Conservation (phyloP, 1,140 invertebrate genomes). For the Megalopta genalis region DNA sequence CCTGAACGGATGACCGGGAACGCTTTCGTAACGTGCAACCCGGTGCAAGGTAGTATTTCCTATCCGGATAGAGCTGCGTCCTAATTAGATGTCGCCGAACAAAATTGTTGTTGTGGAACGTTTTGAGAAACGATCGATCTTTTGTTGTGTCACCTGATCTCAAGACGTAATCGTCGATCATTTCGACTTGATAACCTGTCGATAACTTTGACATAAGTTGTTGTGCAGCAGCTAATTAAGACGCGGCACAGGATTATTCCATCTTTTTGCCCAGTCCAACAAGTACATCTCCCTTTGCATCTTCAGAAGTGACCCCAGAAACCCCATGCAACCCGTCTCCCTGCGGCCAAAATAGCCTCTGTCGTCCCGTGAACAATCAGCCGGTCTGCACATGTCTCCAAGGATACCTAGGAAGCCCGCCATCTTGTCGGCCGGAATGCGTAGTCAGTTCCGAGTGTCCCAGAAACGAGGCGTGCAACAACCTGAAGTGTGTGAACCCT, state of each 20-base stretch:
- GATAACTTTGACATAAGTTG: too few species aligned
- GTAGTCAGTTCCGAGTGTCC: slow-evolving; percentile 84
- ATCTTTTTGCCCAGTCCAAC: not conserved
- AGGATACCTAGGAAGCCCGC: slow-evolving; percentile 85
- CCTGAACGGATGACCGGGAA: slow-evolving; percentile 84
- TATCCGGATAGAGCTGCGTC: too few species aligned
- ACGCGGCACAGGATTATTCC: too few species aligned
- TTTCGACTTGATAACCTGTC: too few species aligned
- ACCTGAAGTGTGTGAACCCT: slow-evolving; percentile 86
- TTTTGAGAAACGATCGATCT: too few species aligned
- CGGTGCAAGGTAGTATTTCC: slow-evolving; percentile 74
- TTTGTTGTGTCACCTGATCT: too few species aligned
- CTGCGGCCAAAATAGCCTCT: slow-evolving; percentile 85
- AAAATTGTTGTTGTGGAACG: too few species aligned
- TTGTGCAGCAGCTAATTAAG: too few species aligned
- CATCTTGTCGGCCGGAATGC: slow-evolving; percentile 85
- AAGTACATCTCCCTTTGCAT: not conserved
- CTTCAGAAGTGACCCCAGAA: slow-evolving; percentile 57
- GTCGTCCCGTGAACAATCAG: slow-evolving; percentile 82
- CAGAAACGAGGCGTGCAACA: slow-evolving; percentile 83
- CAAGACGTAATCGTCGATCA: too few species aligned
- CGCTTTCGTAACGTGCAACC: slow-evolving; percentile 84
- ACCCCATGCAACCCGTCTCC: slow-evolving; percentile 74
- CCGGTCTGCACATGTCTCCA: slow-evolving; percentile 85
- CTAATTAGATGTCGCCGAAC: too few species aligned